Percentiles rank a stretch among this genome's conserved stretches.
Conservation (phyloP, 2,888 invertebrate genomes). For the Drosophila infuscata region DNA sequence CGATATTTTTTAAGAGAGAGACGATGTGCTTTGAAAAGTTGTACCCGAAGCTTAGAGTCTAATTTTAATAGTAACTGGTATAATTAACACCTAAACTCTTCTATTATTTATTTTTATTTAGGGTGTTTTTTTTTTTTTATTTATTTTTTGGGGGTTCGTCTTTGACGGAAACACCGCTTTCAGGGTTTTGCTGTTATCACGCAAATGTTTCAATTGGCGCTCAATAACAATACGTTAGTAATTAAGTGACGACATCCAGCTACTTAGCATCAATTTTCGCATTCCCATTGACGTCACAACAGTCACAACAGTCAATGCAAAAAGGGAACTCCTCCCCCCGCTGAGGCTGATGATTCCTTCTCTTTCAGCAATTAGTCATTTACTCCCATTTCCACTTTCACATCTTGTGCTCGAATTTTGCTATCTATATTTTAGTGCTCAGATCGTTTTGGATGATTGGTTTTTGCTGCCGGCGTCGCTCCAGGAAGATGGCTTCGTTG, state of each 20-base stretch:
- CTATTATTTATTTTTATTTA: constrained; percentile 1
- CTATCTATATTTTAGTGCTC: background rate
- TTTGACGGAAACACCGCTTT: background rate
- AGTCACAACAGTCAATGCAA: too few relatives aligned
- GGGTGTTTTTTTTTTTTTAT: background rate
- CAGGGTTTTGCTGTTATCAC: background rate
- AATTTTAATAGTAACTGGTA: constrained; percentile 3
- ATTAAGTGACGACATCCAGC: constrained; percentile 17
- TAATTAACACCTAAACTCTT: constrained; percentile 21
- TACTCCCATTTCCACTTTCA: constrained; percentile 9
- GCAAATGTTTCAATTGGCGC: constrained; percentile 10
- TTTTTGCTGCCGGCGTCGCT: background rate
- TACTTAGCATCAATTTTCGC: constrained; percentile 36
- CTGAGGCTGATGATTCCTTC: background rate
- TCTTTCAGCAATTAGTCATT: constrained; percentile 20
- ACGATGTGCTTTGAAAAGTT: constrained; percentile 1
- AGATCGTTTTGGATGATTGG: constrained; percentile 1
- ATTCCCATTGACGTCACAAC: constrained; percentile 30
- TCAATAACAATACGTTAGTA: constrained; percentile 25
- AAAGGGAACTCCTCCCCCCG: too few relatives aligned
- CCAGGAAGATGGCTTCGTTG: background rate
- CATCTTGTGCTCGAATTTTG: constrained; percentile 2
- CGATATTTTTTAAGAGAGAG: constrained; percentile 10
- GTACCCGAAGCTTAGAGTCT: background rate
- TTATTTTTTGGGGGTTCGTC: constrained; percentile 29